These are phyloP conservation scores for Anadara kagoshimensis DNA, from an alignment of 1,140 invertebrate species.

Conservation along the genomic window DNA sequence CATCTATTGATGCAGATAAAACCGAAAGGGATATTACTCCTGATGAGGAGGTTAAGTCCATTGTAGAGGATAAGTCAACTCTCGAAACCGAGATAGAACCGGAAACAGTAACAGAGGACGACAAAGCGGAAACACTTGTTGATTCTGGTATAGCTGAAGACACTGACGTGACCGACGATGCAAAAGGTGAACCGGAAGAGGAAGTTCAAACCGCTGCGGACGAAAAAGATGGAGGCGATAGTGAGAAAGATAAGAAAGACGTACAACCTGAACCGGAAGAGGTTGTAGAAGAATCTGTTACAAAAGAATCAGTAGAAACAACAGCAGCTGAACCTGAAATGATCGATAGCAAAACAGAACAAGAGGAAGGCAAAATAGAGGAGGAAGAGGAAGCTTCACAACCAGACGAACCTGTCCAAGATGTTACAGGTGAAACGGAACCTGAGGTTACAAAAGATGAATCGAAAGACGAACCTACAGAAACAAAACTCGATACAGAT, in stretches of 20 bases:
- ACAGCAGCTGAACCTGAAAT: constrained; percentile 3
- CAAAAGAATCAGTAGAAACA: constrained; percentile 24
- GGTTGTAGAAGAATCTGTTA: not conserved
- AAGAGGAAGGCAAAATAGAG: not conserved
- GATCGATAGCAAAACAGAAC: not conserved
- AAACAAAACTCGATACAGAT: constrained; percentile 6
- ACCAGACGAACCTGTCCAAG: not conserved
- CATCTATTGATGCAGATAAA: constrained; percentile 30
- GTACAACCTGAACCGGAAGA: constrained; percentile 1
- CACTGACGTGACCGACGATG: not conserved
- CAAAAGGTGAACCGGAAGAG: constrained; percentile 6
- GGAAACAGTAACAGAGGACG: constrained; percentile 1
- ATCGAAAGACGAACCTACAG: constrained; percentile 1
- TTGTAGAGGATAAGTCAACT: constrained; percentile 2
- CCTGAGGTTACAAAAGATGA: constrained; percentile 1
- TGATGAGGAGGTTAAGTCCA: constrained; percentile 34
- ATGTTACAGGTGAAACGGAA: not conserved
- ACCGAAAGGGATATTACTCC: constrained; percentile 42
- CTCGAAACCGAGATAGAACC: not conserved
- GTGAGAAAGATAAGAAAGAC: constrained; percentile 2
- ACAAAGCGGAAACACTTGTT: not conserved
- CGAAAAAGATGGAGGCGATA: not conserved
- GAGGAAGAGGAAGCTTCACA: not conserved
- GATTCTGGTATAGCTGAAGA: not conserved
- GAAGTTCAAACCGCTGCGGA: constrained; percentile 21